These are phyloP conservation scores for Melanotaenia trifasciata DNA, from an alignment of 2,797 vertebrate genomes.

Conservation along the genomic window DNA sequence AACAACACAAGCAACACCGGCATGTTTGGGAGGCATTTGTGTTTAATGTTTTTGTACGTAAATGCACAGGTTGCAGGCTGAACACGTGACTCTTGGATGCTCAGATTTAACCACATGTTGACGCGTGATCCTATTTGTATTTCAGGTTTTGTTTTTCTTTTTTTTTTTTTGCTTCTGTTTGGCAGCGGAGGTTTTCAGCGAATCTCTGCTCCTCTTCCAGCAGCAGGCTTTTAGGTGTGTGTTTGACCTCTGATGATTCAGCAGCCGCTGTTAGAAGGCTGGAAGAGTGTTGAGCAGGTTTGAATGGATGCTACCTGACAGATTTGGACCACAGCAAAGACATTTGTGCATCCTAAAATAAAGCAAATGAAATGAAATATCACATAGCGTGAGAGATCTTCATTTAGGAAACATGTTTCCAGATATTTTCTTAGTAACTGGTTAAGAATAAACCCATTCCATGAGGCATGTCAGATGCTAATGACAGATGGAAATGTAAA, in stretches of 20 bases:
- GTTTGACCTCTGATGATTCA: conserved; percentile 34
- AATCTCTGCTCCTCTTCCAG: conserved; percentile 12
- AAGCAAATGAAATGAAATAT: neutral
- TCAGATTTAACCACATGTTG: neutral
- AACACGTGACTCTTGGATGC: conserved; percentile 11
- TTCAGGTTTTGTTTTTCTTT: neutral
- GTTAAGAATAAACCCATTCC: neutral
- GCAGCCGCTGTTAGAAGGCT: neutral
- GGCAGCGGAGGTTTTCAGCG: neutral
- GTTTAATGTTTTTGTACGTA: neutral
- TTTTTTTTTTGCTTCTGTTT: neutral
- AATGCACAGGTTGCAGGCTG: conserved; percentile 2
- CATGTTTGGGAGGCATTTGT: neutral
- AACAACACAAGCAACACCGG: too few relatives aligned
- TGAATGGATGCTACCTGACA: conserved; percentile 6
- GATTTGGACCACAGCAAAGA: conserved; percentile 21
- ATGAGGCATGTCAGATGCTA: neutral
- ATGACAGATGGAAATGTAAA: neutral
- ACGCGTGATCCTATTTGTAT: rapidly evolving
- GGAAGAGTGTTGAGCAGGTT: conserved; percentile 27
- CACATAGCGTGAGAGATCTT: neutral
- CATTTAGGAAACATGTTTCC: neutral
- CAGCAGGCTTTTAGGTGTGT: neutral
- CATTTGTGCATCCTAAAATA: neutral
- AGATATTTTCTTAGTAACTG: neutral